phyloP scores from a whole-genome alignment of 2,888 invertebrate species.

The Phania funesta region DNA sequence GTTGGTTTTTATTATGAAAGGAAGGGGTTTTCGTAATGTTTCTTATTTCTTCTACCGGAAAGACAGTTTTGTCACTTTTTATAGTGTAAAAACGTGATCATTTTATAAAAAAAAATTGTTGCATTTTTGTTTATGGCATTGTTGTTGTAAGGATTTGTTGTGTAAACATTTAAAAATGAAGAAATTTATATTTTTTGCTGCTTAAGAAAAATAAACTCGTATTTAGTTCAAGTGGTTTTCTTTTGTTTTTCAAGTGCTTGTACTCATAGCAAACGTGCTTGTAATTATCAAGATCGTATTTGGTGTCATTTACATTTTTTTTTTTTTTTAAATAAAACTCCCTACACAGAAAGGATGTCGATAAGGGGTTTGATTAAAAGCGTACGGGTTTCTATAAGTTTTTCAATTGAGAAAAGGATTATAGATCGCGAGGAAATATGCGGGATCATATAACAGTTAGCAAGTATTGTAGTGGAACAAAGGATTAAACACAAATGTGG shows the following conservation, averaged over 20 bases:
- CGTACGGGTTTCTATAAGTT: conserved; percentile 54
- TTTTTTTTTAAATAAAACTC: background rate
- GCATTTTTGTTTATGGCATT: conserved; percentile 36
- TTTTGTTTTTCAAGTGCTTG: conserved; percentile 49
- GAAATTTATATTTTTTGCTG: conserved; percentile 1
- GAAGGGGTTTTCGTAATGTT: conserved; percentile 27
- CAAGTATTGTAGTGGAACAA: background rate
- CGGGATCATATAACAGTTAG: conserved; percentile 41
- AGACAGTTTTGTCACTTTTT: conserved; percentile 15
- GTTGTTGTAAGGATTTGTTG: conserved; percentile 41
- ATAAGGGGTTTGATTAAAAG: conserved; percentile 18
- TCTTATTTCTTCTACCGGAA: conserved; percentile 6
- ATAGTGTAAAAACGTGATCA: conserved; percentile 51
- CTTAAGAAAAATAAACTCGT: background rate
- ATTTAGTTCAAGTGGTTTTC: conserved; percentile 62
- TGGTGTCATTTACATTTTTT: conserved; percentile 40
- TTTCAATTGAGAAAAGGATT: conserved; percentile 37
- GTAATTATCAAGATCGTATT: conserved; percentile 44
- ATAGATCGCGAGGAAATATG: conserved; percentile 12
- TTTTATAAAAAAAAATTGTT: conserved; percentile 51
- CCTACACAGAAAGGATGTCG: conserved; percentile 6
- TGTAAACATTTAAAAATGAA: conserved; percentile 44
- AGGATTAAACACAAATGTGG: background rate
- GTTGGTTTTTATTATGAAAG: background rate
- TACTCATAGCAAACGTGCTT: conserved; percentile 17